Conservation (phyloP, 2,888 invertebrate species). For the Nowickia ferox region DNA sequence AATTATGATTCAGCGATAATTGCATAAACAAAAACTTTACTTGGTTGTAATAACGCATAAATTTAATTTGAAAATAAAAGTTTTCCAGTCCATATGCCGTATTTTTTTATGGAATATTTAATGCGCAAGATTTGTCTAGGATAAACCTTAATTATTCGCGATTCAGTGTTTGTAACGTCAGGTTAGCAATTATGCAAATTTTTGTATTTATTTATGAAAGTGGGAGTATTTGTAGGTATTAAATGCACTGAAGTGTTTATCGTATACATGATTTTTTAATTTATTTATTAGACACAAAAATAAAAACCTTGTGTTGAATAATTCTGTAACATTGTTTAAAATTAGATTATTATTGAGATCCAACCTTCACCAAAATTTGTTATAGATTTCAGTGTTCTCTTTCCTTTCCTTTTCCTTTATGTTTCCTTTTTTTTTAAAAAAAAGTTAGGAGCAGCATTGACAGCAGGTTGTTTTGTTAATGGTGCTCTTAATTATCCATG, state of each 20-base stretch:
- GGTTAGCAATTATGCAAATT: conserved; percentile 19
- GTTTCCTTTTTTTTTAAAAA: too few species aligned
- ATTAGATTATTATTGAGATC: too few species aligned
- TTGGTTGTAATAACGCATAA: conserved; percentile 21
- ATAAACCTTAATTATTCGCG: neutral
- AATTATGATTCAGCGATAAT: too few species aligned
- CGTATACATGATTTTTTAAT: neutral
- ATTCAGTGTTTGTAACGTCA: neutral
- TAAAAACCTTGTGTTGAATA: neutral
- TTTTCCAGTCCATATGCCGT: too few species aligned
- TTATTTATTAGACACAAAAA: neutral
- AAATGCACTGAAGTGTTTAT: neutral
- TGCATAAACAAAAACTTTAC: neutral
- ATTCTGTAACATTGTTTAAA: too few species aligned
- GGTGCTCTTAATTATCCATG: too few species aligned
- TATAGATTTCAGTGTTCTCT: too few species aligned
- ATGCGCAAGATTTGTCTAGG: neutral
- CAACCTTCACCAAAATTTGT: too few species aligned
- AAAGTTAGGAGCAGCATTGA: too few species aligned
- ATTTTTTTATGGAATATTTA: neutral
- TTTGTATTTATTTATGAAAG: neutral
- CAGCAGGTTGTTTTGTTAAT: too few species aligned
- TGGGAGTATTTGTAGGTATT: neutral
- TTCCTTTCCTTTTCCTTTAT: too few species aligned
- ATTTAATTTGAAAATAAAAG: neutral